Evolutionary conservation across 64 coral and sea anemone genomes (phyloP).

Genomic region (Pocillopora verrucosa): DNA sequence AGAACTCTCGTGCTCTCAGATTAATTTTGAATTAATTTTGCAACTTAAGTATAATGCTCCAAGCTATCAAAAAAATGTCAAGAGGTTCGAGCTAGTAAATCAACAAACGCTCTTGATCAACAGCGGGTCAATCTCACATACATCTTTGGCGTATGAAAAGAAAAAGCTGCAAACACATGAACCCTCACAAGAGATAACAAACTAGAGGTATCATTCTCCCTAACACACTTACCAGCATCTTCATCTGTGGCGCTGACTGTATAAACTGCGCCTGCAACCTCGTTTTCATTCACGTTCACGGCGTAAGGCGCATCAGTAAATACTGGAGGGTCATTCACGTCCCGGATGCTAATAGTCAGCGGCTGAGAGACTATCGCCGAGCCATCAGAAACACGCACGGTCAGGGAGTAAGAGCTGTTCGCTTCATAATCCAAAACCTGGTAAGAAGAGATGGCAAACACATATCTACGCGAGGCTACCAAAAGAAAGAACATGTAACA

Average conservation of each 20-base stretch:
- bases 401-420: slow-evolving; percentile 42
- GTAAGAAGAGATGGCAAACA: not conserved
- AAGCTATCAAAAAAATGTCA: too few species aligned
- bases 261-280: slow-evolving; percentile 10
- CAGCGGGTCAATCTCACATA: too few species aligned
- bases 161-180: too few species aligned
- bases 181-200: not conserved
- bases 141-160: too few species aligned
- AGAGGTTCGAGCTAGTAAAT: too few species aligned
- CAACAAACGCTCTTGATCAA: too few species aligned
- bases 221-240: slow-evolving; percentile 14
- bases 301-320: slow-evolving; percentile 28
- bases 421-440: slow-evolving; percentile 40
- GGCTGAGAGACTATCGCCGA: not conserved
- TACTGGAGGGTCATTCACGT: slow-evolving; percentile 33
- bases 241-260: slow-evolving; percentile 46
- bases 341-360: slow-evolving; percentile 50
- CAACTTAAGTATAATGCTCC: too few species aligned
- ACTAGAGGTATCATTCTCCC: not conserved
- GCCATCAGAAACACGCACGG: slow-evolving; percentile 27
- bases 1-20: too few species aligned
- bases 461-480: not conserved
- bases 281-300: slow-evolving; percentile 46
- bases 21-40: too few species aligned
- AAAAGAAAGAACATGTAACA: not conserved